Evolutionary conservation across 2,888 invertebrate species (phyloP).

Genomic region (Scaptomyza reducta): DNA sequence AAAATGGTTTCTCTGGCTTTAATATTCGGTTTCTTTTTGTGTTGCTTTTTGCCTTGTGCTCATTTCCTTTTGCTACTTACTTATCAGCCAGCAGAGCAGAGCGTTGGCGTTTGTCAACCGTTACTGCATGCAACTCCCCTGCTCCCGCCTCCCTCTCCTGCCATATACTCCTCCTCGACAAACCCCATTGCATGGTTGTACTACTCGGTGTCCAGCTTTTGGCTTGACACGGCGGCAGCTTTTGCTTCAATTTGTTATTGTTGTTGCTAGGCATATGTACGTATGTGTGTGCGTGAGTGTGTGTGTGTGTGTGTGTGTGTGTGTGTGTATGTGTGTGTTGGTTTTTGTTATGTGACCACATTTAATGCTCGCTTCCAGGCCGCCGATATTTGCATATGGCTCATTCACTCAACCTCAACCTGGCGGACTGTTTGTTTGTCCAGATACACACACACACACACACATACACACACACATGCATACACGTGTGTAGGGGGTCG

Average conservation of each 20-base stretch:
- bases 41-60: constrained; percentile 43
- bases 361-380: constrained; percentile 70
- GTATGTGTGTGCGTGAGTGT: neutral
- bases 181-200: constrained; percentile 31
- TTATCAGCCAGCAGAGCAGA: constrained; percentile 30
- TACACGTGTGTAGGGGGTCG: neutral
- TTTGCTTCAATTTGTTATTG: constrained; percentile 1
- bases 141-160: neutral
- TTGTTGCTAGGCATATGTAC: constrained; percentile 29
- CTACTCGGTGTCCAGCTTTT: constrained; percentile 45
- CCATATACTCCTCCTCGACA: neutral
- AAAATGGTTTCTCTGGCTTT: constrained; percentile 6
- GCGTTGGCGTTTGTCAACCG: constrained; percentile 21
- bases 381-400: constrained; percentile 77
- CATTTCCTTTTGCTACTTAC: constrained; percentile 62
- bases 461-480: constrained; percentile 2
- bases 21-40: neutral
- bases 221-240: constrained; percentile 52
- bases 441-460: constrained; percentile 60
- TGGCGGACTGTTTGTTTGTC: constrained; percentile 74
- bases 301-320: neutral
- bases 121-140: too few relatives aligned
- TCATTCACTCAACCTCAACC: constrained; percentile 71
- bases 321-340: constrained; percentile 9
- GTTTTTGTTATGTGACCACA: constrained; percentile 36